A percentile compares a stretch with the other conserved stretches of the same genome.
Conservation (phyloP, 92 coral and sea anemone species). For the Parazoanthus atlanticus region DNA sequence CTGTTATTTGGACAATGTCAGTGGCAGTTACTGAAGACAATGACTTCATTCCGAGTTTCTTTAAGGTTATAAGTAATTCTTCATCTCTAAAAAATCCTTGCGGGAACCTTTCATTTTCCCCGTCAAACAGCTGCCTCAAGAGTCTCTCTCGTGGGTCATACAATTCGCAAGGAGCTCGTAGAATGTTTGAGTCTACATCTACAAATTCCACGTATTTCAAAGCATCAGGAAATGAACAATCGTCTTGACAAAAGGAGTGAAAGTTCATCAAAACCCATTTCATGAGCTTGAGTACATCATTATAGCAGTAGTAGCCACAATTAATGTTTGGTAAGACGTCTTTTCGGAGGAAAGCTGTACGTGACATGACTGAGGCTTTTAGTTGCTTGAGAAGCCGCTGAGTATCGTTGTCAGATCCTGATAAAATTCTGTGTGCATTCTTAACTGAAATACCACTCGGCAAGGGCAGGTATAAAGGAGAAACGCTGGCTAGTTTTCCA, state of each 20-base stretch:
- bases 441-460: slow-evolving; percentile 35
- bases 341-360: slow-evolving; percentile 19
- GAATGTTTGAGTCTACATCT: background rate
- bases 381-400: slow-evolving; percentile 30
- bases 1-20: slow-evolving; percentile 38
- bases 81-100: slow-evolving; percentile 1
- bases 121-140: slow-evolving; percentile 40
- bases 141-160: slow-evolving; percentile 49
- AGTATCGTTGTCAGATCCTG: slow-evolving; percentile 42
- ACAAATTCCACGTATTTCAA: slow-evolving; percentile 43
- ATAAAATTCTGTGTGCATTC: slow-evolving; percentile 37
- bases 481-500: slow-evolving; percentile 2
- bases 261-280: slow-evolving; percentile 36
- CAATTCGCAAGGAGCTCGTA: slow-evolving; percentile 47
- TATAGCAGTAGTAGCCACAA: background rate
- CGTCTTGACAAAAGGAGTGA: background rate
- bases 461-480: slow-evolving; percentile 19
- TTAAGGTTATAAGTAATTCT: slow-evolving; percentile 14
- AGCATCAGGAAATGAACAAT: background rate
- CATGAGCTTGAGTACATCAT: slow-evolving; percentile 38
- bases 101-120: slow-evolving; percentile 50
- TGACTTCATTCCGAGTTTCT: slow-evolving; percentile 38
- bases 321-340: slow-evolving; percentile 45
- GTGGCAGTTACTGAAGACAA: slow-evolving; percentile 14
- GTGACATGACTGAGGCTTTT: background rate